Base-by-base conservation (phyloP, 2,797 vertebrate species). In the Takifugu rubripes region DNA sequence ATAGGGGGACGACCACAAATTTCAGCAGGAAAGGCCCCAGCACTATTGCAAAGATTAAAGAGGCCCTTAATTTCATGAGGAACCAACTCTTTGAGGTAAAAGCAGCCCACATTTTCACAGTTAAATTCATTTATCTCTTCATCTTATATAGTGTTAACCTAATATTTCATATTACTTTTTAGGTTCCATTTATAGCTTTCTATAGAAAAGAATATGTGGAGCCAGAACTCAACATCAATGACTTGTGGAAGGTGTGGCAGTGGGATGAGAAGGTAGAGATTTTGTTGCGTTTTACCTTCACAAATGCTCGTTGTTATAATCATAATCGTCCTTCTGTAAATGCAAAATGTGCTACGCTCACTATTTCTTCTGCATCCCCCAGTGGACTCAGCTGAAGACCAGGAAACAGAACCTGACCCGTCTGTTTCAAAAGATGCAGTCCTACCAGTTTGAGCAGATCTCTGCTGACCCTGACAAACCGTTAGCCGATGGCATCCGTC, bases 171-270 rank as follows among this genome's bases (percentile, higher is more conserved):
- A 14, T 50, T 33, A 48, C 26, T 47, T 50, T 24, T 1, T 75
- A 99, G 97, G 97, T 99, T 67, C 97, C 97, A 0, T 99, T 99
- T 81, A 99, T 99, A 78, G 97, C 97, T 17, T 99, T 99, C 84
- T 99, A 99, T 85, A 93, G 97, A 70, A 99, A 99, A 74, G 97
- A 99, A 61, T 99, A 99, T 6, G 97, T 99, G 54, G 97, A 99
- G 54, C 97, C 97, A n/a, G 97, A 99, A 72, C 87, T 99, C 47
- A 96, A 98, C 67, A 98, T 99, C 84, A 99, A 96, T 0, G 97
- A 99, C 76, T 85, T 99, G 16, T 99, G 97, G 97, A 95, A 96
- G 52, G 97, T 99, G 54, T 99, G 97, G 97, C 96, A 97, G 63
- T 99, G 97, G 97, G 97, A 99, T 87, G 97, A 99, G 83, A 99